These are phyloP conservation scores for Ochotona curzoniae DNA, from an alignment of 2,113 vertebrate species.

Conservation along the genomic window DNA sequence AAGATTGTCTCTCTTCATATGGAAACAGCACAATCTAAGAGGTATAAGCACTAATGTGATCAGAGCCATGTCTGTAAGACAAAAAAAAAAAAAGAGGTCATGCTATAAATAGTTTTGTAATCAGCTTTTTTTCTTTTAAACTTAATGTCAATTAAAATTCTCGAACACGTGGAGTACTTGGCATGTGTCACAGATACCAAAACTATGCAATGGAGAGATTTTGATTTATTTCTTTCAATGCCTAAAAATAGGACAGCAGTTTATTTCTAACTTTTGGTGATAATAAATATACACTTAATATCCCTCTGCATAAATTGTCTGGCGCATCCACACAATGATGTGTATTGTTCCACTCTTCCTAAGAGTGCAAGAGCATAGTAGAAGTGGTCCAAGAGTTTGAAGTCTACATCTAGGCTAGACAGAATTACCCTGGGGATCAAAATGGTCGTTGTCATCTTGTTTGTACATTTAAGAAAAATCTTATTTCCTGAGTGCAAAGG, in stretches of 20 bases:
- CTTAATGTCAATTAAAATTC: slow-evolving; percentile 59
- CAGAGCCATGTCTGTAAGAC: slow-evolving; percentile 39
- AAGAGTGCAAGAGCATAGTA: not conserved
- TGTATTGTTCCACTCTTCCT: not conserved
- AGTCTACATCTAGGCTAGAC: not conserved
- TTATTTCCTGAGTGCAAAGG: slow-evolving; percentile 15
- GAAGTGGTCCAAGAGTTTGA: not conserved
- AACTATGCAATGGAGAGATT: slow-evolving; percentile 1
- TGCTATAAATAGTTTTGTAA: slow-evolving; percentile 46
- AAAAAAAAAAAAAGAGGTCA: not conserved
- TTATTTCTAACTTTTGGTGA: slow-evolving; percentile 36
- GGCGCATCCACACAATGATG: not conserved
- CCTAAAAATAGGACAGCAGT: slow-evolving; percentile 17
- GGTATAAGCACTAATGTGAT: slow-evolving; percentile 26
- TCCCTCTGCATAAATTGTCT: not conserved
- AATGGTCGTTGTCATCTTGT: not conserved
- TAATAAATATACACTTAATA: slow-evolving; percentile 36
- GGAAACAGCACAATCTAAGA: slow-evolving; percentile 38
- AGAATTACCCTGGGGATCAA: not conserved
- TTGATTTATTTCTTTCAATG: slow-evolving; percentile 30
- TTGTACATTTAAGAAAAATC: slow-evolving; percentile 17
- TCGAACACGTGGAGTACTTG: slow-evolving; percentile 32
- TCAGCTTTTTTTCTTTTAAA: slow-evolving; percentile 44
- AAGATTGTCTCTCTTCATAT: not conserved
- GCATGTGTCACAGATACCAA: slow-evolving; percentile 36